Base-by-base conservation (phyloP, 2,888 invertebrate genomes). In the Trichopoda pennipes region DNA sequence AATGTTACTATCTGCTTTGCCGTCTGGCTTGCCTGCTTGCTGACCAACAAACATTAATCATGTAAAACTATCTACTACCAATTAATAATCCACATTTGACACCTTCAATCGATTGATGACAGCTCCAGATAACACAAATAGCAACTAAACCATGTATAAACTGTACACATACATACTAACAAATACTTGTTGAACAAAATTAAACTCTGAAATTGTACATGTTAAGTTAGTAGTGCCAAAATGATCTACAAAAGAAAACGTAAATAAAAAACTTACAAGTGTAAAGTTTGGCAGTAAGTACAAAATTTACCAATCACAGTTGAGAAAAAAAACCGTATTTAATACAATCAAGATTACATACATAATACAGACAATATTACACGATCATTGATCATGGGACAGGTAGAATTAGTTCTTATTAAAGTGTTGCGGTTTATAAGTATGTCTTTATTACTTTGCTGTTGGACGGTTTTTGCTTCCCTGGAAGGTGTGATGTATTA, bases 51-150 rank as follows among this genome's bases (percentile, higher is more conserved):
- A 79, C 82, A 82, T 82, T 82, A 82, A 82, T 82, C 82, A 82
- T 82, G 82, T 79, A 79, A 77, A 82, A 82, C 79, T 82, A 82
- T 83, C 80, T 80, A 69, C 74, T 83, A 72, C 84, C 84, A 84
- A 84, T 84, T 84, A 84, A 84, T 84, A 84, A 84, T 84, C 77
- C 80, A 58, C 80, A 80, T 78, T 84, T 84, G 84, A 84, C 84
- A 84, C 82, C 80, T 82, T 84, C 82, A 78, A 84, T 81, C 80
- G 84, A 84, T 84, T 75, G 84, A 84, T 84, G 84, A 84, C 84
- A 84, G 84, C 78, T 82, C 21, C 61, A 78, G 84, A 84, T 84
- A 84, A 84, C 70, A 78, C 78, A 75, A 79, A 81, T 81, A 28
- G 72, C 63, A 73, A 77, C 72, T 77, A 77, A 83, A 77, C 79